These are phyloP conservation scores for Drosophila acutilabella DNA, from an alignment of 2,888 invertebrate species.

Conservation along the genomic window DNA sequence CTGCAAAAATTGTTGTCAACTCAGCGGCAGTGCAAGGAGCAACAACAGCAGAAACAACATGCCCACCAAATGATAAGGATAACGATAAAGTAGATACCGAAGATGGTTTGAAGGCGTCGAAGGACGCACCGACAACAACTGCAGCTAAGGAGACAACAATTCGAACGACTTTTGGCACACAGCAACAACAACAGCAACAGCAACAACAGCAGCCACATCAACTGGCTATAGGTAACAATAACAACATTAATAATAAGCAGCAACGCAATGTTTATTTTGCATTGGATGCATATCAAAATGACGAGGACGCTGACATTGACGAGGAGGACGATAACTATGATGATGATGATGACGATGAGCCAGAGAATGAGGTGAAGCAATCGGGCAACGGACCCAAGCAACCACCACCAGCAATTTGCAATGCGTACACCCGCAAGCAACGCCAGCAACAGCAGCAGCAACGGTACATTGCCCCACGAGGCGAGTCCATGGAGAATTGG, in stretches of 20 bases:
- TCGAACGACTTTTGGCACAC: constrained; percentile 81
- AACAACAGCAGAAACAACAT: constrained; percentile 53
- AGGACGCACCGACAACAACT: constrained; percentile 43
- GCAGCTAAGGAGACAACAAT: constrained; percentile 76
- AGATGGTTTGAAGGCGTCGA: constrained; percentile 51
- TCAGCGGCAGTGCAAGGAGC: constrained; percentile 70
- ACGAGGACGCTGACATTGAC: constrained; percentile 70
- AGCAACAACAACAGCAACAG: constrained; percentile 49
- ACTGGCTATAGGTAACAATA: constrained; percentile 20
- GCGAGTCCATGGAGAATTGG: constrained; percentile 79
- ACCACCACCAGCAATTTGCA: constrained; percentile 49
- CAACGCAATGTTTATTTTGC: constrained; percentile 76
- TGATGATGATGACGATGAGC: constrained; percentile 43
- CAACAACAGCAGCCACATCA: constrained; percentile 47
- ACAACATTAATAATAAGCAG: constrained; percentile 36
- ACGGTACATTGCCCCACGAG: constrained; percentile 57
- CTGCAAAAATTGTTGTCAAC: constrained; percentile 83
- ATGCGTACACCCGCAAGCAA: constrained; percentile 67
- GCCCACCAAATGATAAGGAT: constrained; percentile 78
- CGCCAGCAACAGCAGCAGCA: constrained; percentile 64
- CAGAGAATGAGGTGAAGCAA: constrained; percentile 13
- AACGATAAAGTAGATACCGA: constrained; percentile 51
- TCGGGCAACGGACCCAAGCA: constrained; percentile 31
- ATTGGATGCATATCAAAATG: constrained; percentile 72
- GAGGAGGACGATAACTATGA: constrained; percentile 63